These are phyloP conservation scores for Drosophila paramelanica DNA, from an alignment of 2,888 invertebrate genomes.

Conservation along the genomic window DNA sequence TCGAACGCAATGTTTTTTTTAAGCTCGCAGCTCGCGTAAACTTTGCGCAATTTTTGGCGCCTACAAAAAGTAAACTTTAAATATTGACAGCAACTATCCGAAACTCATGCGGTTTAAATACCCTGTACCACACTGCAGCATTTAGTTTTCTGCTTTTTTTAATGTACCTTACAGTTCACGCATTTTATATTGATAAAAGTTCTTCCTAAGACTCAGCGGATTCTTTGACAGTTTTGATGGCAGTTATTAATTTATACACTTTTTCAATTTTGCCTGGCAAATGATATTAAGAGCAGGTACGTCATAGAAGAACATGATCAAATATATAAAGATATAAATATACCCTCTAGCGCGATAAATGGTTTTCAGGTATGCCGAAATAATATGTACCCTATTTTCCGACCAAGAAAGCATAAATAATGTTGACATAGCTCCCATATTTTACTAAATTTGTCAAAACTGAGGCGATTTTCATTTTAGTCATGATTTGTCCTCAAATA, in stretches of 20 bases:
- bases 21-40: background rate
- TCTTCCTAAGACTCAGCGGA: slow-evolving; percentile 3
- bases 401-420: too few relatives aligned
- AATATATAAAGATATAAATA: too few relatives aligned
- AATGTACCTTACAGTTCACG: slow-evolving; percentile 30
- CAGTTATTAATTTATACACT: slow-evolving; percentile 42
- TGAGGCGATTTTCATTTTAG: too few relatives aligned
- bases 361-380: too few relatives aligned
- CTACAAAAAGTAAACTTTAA: slow-evolving; percentile 42
- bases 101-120: slow-evolving; percentile 44
- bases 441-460: too few relatives aligned
- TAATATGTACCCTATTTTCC: too few relatives aligned
- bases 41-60: slow-evolving; percentile 16
- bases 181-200: slow-evolving; percentile 42
- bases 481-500: too few relatives aligned
- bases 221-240: slow-evolving; percentile 54
- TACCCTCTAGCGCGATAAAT: too few relatives aligned
- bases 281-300: background rate
- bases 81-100: slow-evolving; percentile 63
- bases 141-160: background rate
- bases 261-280: slow-evolving; percentile 33
- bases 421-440: too few relatives aligned
- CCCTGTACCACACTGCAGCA: slow-evolving; percentile 11
- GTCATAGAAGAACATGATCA: background rate
- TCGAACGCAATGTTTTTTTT: background rate